Evolutionary conservation across 2,113 vertebrate species (phyloP).

Genomic region (Corythaixoides concolor): DNA sequence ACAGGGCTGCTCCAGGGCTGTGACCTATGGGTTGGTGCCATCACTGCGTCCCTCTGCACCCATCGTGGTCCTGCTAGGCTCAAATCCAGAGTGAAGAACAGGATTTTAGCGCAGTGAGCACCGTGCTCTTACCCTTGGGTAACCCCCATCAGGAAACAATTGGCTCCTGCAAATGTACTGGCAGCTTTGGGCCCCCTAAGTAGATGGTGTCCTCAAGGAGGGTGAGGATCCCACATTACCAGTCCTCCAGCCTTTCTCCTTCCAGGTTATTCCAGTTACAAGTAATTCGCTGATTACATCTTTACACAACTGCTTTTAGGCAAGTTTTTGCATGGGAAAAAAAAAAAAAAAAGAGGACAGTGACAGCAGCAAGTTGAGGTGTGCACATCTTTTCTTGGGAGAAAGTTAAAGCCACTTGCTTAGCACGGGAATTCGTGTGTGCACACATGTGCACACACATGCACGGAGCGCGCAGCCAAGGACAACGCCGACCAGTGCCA

Average conservation of each 20-base stretch:
- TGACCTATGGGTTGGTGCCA: background rate
- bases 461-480: background rate
- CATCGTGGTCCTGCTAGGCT: accelerated
- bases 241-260: background rate
- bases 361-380: background rate
- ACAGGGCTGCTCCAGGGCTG: background rate
- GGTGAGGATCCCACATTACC: no score
- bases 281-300: background rate
- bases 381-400: background rate
- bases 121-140: background rate
- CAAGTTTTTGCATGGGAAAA: background rate
- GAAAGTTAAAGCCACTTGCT: background rate
- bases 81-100: background rate
- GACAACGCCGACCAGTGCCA: accelerated
- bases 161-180: background rate
- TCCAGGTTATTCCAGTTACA: background rate
- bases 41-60: background rate
- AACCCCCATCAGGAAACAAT: accelerated
- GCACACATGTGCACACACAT: background rate
- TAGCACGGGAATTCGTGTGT: accelerated
- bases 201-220: background rate
- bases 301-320: background rate
- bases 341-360: background rate
- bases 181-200: accelerated
- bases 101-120: background rate